Conservation (phyloP, 2,797 vertebrate genomes). For the Limnodromus scolopaceus region DNA sequence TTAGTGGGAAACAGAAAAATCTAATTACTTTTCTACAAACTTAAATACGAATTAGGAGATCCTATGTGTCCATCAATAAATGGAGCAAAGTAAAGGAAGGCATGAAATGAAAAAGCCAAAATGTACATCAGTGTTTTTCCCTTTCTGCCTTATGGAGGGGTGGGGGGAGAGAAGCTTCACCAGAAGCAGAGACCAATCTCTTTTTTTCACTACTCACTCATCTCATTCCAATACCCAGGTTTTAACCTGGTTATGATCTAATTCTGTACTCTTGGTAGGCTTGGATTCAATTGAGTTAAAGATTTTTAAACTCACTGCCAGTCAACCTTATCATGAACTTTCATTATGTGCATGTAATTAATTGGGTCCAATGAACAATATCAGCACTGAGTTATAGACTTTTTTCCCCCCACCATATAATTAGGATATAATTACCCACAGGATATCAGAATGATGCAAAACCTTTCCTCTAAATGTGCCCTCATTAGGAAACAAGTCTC, state of each 20-base stretch:
- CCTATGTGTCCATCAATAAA: neutral
- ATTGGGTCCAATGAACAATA: constrained; percentile 86
- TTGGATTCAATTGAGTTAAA: constrained; percentile 81
- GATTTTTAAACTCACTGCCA: constrained; percentile 83
- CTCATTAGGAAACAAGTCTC: constrained; percentile 88
- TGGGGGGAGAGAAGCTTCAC: neutral
- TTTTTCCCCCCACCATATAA: constrained; percentile 81
- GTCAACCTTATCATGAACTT: constrained; percentile 86
- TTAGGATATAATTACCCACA: constrained; percentile 90
- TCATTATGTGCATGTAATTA: constrained; percentile 87
- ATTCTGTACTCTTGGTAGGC: constrained; percentile 69
- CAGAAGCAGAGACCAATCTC: neutral
- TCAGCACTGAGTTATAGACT: constrained; percentile 84
- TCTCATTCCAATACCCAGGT: constrained; percentile 66
- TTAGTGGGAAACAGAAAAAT: constrained; percentile 1
- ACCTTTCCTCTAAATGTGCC: constrained; percentile 85
- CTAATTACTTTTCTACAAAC: neutral
- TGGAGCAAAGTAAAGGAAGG: neutral
- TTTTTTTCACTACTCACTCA: constrained; percentile 47
- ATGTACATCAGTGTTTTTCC: neutral
- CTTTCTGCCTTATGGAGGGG: neutral
- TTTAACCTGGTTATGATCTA: constrained; percentile 77
- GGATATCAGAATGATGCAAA: constrained; percentile 89
- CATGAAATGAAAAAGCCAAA: neutral
- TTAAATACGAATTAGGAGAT: neutral